Base-by-base conservation (phyloP, 2,797 vertebrate species). In the Sardinella longiceps region DNA sequence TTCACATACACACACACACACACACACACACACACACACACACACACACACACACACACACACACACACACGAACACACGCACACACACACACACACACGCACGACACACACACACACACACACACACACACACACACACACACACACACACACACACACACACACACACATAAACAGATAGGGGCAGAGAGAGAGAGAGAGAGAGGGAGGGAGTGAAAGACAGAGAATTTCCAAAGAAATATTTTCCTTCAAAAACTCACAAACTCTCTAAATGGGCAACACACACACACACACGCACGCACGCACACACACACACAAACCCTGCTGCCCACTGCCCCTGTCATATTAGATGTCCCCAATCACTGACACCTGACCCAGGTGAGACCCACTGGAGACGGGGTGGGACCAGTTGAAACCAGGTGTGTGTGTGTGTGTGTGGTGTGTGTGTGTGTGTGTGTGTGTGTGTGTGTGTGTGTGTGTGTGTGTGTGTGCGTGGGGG, bases 351-450 rank as follows among this genome's bases (percentile, higher is more conserved):
- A 58, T 45, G 56, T 74, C 20, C 46, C 89, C 83, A 80, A 80
- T 90, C 88, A 88, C 87, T 90, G 87, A 85, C 82, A 86, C 51
- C 51, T 23, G 51, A 53, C 20, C 5, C 51, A 53, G 51, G 51
- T 53, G 51, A 53, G 51, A 53, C 51, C 4, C 15, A 53, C 51
- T 18, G 51, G 51, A 53, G 51, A 53, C 1, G 15, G 53, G 53
- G 53, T 6, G 18, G 53, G 20, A 20, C 53, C 20, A 20, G 53
- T 56, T 20, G 18, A 53, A 20, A 18, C 48, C 0, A 3, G 43
- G 43, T 11, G 12, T 12, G 2, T 51, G 48, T 51, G 48, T 12
- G 50, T 51, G 50, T 53, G 50, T 53, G 50, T 53, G 50, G 15
- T 53, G 51, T 56, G 50, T 53, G 15, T 51, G 50, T 53, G 53